Evolutionary conservation across 2,888 invertebrate genomes (phyloP), one percentile per base, ranked within the genome.

Genomic region (Stenolophus ochropezus): DNA sequence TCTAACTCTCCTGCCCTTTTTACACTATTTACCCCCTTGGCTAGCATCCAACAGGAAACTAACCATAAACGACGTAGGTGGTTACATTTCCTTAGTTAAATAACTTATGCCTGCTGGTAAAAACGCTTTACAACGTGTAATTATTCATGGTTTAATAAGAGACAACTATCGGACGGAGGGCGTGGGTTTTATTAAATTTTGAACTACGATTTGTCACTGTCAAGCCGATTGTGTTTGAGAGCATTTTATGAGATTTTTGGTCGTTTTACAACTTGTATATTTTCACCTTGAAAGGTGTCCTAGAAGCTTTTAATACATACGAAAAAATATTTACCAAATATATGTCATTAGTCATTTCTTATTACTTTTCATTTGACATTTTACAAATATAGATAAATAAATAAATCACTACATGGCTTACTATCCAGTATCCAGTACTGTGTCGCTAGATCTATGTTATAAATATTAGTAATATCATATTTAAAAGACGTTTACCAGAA

Each of bases 141-240:
- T 56, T 56, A 56, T 56, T 56, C 56, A 56, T 56, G 56, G 11
- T 56, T 56, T 56, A 56, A 56, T 56, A 56, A 56, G 56, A 20
- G 56, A 56, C 20, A 56, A 56, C 56, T 56, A 56, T 56, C 11
- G 56, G 51, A 11, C 56, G 56, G 18, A 56, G 16, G 16, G 14
- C 51, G 8, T 20, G 20, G 21, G 56, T 56, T 56, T 56, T 56
- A 56, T 56, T 56, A 56, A 56, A 6, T 56, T 56, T 56, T 56
- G 20, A 56, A 56, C 56, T 56, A 56, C 20, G 11, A 56, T 56
- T 56, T 21, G 56, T 56, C 56, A 56, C 56, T 56, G 56, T 56
- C 56, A 56, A 2, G 18, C 8, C 2, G 21, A 56, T 56, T 20
- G 20, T 56, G 20, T 56, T 56, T 56, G 56, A 21, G 11, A 56